These are phyloP conservation scores for Laterallus jamaicensis DNA, from an alignment of 2,113 vertebrate species.

Conservation along the genomic window DNA sequence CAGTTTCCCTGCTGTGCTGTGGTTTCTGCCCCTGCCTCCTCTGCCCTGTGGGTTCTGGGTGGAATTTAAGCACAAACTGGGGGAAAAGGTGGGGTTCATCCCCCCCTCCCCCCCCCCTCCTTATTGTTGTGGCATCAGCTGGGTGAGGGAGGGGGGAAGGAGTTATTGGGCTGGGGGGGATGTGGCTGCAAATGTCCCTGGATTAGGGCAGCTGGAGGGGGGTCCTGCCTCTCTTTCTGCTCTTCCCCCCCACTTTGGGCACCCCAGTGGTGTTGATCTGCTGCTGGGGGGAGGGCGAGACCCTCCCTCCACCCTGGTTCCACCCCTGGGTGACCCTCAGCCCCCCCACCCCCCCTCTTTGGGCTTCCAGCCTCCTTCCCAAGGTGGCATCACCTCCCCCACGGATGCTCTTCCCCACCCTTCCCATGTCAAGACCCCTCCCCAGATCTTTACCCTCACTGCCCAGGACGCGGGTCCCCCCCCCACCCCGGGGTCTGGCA, in stretches of 20 bases:
- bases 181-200: too few species aligned
- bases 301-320: background rate
- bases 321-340: background rate
- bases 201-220: background rate
- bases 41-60: rapidly evolving
- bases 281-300: background rate
- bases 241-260: background rate
- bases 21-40: background rate
- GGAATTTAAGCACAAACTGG: background rate
- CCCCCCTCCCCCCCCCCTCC: too few species aligned
- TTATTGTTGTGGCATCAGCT: too few species aligned
- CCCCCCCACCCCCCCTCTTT: too few species aligned
- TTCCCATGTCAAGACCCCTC: background rate
- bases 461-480: too few species aligned
- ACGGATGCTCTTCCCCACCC: background rate
- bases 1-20: too few species aligned
- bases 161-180: too few species aligned
- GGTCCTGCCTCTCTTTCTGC: too few species aligned
- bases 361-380: background rate
- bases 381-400: background rate
- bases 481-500: too few species aligned
- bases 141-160: too few species aligned
- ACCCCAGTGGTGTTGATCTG: too few species aligned
- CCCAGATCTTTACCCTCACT: background rate
- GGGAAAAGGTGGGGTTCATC: too few species aligned